A percentile compares a stretch with the other conserved stretches of the same genome.
Evolutionary conservation across 2,113 vertebrate species (phyloP).

Genomic region (Mormyrus lacerda): DNA sequence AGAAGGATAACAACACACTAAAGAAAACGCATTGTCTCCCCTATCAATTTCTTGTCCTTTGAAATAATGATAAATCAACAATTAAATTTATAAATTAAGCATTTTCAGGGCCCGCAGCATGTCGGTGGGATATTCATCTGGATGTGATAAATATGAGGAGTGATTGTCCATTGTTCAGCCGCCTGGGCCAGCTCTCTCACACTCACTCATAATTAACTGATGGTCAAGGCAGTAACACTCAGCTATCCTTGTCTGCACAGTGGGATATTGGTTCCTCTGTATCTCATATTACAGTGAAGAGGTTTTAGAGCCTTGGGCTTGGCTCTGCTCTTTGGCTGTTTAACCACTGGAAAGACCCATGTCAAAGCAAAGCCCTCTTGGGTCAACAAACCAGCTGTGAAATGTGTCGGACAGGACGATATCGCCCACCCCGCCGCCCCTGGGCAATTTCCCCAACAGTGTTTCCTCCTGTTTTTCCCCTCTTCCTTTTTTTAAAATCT

Average conservation of each 20-base stretch:
- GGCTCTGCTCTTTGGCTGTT: not conserved
- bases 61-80: slow-evolving; percentile 5
- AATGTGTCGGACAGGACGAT: not conserved
- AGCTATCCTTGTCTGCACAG: not conserved
- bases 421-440: not conserved
- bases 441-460: too few relatives aligned
- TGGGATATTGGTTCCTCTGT: not conserved
- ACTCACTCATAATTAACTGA: slow-evolving; percentile 3
- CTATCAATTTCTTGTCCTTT: not conserved
- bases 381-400: slow-evolving; percentile 11
- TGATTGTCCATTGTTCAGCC: not conserved
- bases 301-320: not conserved
- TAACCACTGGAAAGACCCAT: not conserved
- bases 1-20: not conserved
- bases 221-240: not conserved
- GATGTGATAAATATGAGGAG: not conserved
- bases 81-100: slow-evolving; percentile 6
- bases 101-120: not conserved
- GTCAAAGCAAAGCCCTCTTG: not conserved
- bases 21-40: not conserved
- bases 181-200: not conserved
- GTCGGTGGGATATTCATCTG: not conserved
- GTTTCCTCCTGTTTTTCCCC: not conserved
- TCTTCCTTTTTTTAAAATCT: not conserved
- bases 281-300: not conserved